Evolutionary conservation across 2,888 invertebrate species (phyloP).

Genomic region (Caenorhabditis wallacei): DNA sequence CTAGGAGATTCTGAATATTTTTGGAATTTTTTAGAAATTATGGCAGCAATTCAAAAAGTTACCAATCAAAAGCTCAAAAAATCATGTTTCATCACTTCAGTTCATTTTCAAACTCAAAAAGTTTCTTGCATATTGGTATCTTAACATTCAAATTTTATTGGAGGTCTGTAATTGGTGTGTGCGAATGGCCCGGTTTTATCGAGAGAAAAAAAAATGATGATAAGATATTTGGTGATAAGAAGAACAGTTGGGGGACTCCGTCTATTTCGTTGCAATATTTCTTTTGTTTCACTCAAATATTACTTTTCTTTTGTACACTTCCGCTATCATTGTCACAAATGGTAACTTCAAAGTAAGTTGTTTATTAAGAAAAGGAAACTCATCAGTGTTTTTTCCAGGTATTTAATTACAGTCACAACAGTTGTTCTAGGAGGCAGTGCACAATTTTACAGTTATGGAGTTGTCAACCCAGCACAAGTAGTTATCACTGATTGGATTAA

Average conservation of each 20-base stretch:
- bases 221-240: slow-evolving; percentile 35
- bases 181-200: slow-evolving; percentile 29
- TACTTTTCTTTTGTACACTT: background rate
- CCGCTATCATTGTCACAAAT: background rate
- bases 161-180: slow-evolving; percentile 35
- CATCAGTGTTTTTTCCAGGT: slow-evolving; percentile 61
- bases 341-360: slow-evolving; percentile 22
- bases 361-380: background rate
- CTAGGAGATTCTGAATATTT: no score
- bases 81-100: background rate
- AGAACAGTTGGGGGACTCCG: slow-evolving; percentile 27
- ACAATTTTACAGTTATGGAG: slow-evolving; percentile 82
- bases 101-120: background rate
- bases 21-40: no score
- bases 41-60: no score
- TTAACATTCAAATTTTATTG: slow-evolving; percentile 27
- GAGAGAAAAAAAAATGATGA: slow-evolving; percentile 7
- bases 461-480: slow-evolving; percentile 81
- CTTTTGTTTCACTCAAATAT: slow-evolving; percentile 6
- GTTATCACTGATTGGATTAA: slow-evolving; percentile 81
- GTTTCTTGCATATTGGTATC: background rate
- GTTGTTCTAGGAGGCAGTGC: slow-evolving; percentile 81
- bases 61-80: no score
- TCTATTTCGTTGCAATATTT: slow-evolving; percentile 34
- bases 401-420: slow-evolving; percentile 77